phyloP scores from a whole-genome alignment of 1,140 invertebrate genomes.

The Teleogryllus occipitalis region DNA sequence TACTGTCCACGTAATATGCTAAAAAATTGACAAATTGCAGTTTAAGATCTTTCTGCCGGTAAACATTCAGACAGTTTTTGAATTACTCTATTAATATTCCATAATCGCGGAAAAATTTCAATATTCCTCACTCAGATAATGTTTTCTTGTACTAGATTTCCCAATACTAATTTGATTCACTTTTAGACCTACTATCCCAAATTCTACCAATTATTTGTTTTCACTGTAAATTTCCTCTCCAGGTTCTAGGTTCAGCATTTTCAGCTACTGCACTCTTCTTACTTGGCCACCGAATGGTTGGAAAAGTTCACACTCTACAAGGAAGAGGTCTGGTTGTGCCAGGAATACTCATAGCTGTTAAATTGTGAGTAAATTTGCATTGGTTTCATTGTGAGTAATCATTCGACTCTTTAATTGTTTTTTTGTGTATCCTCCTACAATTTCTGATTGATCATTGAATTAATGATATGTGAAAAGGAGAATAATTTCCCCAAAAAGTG shows the following conservation, averaged over 20 bases:
- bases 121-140: no score
- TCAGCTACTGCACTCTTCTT: slow-evolving; percentile 84
- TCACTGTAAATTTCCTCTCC: slow-evolving; percentile 27
- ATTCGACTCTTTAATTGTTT: not conserved
- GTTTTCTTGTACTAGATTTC: not conserved
- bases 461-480: no score
- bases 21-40: no score
- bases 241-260: slow-evolving; percentile 80
- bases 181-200: no score
- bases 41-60: no score
- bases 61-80: no score
- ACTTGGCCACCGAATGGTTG: slow-evolving; percentile 87
- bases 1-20: no score
- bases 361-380: slow-evolving; percentile 58
- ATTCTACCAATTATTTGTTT: not conserved
- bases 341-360: slow-evolving; percentile 77
- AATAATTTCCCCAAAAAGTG: no score
- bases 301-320: slow-evolving; percentile 67
- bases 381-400: not conserved
- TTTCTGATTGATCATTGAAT: not conserved
- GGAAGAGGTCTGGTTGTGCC: slow-evolving; percentile 72
- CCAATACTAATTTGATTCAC: no score
- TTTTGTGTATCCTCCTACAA: not conserved
- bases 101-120: no score
- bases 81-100: no score